Conservation (phyloP, 2,797 vertebrate genomes). For the Cyclopterus lumpus region DNA sequence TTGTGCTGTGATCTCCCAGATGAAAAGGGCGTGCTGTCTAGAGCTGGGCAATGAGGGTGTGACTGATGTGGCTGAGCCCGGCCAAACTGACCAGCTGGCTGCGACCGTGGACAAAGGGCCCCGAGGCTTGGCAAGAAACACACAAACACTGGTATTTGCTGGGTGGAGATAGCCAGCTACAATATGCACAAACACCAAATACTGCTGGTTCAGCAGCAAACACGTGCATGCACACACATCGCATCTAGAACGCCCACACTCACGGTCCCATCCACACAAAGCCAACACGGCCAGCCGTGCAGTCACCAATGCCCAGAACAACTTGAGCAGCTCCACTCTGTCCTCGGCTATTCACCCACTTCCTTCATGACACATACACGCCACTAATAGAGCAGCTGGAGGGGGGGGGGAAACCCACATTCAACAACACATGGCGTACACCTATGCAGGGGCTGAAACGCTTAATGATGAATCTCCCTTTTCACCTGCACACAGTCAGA, state of each 20-base stretch:
- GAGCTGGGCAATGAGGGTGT: constrained; percentile 42
- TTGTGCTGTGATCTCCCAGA: constrained; percentile 37
- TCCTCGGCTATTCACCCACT: constrained; percentile 25
- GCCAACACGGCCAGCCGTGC: constrained; percentile 34
- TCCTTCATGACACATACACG: constrained; percentile 34
- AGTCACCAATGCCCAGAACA: constrained; percentile 46
- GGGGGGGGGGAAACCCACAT: neutral
- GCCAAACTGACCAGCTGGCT: constrained; percentile 70
- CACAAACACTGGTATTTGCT: constrained; percentile 71
- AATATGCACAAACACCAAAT: constrained; percentile 77
- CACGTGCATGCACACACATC: constrained; percentile 13
- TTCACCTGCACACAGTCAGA: neutral
- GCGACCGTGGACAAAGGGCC: constrained; percentile 70
- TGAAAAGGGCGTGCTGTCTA: constrained; percentile 5
- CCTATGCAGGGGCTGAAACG: neutral
- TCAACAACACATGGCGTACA: neutral
- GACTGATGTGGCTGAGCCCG: constrained; percentile 55
- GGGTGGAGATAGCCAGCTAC: constrained; percentile 43
- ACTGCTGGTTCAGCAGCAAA: constrained; percentile 77
- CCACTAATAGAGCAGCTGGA: constrained; percentile 31
- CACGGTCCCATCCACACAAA: constrained; percentile 20
- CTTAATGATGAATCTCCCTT: neutral
- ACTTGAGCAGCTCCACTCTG: constrained; percentile 51
- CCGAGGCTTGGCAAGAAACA: constrained; percentile 73
- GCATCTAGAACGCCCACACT: constrained; percentile 17